Evolutionary conservation across 92 coral and sea anemone species (phyloP).

Genomic region (Pocillopora grandis): DNA sequence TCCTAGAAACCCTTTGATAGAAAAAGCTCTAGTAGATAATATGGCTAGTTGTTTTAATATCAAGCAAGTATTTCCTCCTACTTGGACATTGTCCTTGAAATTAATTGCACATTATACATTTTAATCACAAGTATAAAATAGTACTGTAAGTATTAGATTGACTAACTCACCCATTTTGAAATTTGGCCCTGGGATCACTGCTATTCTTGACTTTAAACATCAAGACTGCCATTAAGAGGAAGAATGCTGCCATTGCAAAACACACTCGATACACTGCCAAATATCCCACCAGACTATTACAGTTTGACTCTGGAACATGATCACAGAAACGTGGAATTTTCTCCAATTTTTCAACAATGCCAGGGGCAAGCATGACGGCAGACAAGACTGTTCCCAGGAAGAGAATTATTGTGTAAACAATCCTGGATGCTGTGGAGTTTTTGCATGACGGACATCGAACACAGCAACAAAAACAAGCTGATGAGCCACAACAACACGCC

Average conservation of each 20-base stretch:
- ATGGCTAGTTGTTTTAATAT: too few species aligned
- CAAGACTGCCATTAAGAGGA: slow-evolving; percentile 79
- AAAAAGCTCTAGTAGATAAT: too few species aligned
- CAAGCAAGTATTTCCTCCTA: too few species aligned
- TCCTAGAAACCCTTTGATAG: too few species aligned
- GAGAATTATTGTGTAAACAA: slow-evolving; percentile 88
- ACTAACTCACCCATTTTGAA: slow-evolving; percentile 89
- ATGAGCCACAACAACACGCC: slow-evolving; percentile 98
- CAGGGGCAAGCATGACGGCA: slow-evolving; percentile 93
- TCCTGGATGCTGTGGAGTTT: slow-evolving; percentile 95
- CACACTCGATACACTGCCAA: slow-evolving; percentile 97
- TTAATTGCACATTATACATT: not conserved
- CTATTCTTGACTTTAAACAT: slow-evolving; percentile 93
- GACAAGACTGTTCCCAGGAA: slow-evolving; percentile 91
- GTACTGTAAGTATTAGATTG: not conserved
- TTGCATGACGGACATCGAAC: slow-evolving; percentile 96
- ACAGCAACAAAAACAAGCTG: slow-evolving; percentile 98
- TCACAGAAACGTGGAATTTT: slow-evolving; percentile 86
- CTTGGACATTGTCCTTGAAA: too few species aligned
- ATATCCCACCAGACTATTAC: slow-evolving; percentile 89
- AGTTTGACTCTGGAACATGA: slow-evolving; percentile 55
- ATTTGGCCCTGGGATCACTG: slow-evolving; percentile 90
- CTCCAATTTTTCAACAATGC: slow-evolving; percentile 75
- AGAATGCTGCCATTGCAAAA: slow-evolving; percentile 97
- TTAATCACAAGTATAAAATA: not conserved